Evolutionary conservation across 2,888 invertebrate species (phyloP), one percentile per base, ranked within the genome.

Genomic region (Galerucella pusilla): DNA sequence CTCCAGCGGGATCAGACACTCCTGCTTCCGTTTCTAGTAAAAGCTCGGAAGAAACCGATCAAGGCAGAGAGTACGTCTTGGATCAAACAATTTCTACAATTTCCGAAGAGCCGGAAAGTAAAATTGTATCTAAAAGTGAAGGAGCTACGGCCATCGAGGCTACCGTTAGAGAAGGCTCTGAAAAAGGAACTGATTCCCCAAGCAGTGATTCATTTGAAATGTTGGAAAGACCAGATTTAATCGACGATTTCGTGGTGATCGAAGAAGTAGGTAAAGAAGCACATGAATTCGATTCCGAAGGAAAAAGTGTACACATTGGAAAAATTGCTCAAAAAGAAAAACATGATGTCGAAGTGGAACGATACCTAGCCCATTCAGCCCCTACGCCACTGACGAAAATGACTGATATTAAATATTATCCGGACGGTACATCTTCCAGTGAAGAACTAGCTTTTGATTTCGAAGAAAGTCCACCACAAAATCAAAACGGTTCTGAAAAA

Each of bases 231-330:
- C 95, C 96, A 0, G 94, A 94, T 84, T 92, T 96, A 80, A 94
- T 94, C 80, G 96, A 96, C 83, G 96, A 96, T 82, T 96, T 96
- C 84, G 94, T 96, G 0, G 94, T 96, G 0, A 94, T 96, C 78
- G 96, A 96, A 88, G 96, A 96, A 87, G 95, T 96, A 1, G 96
- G 94, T 1, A 94, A 93, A 85, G 96, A 96, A 88, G 96, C 96
- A 0, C 92, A 93, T 81, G 96, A 96, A 88, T 92, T 91, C 74
- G 96, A 96, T 83, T 89, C 92, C 2, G 96, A 96, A 87, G 96
- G 96, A 0, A 94, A 95, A 88, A 94, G 95, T 85, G 90, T 96
- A 14, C 89, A 90, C 78, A 96, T 96, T 74, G 88, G 89, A 77
- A 78, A 78, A 54, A 73, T 75, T 16, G 79, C 81, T 64, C 89